A percentile compares a stretch with the other conserved stretches of the same genome.
Conservation (phyloP, 2,113 vertebrate genomes). For the Archilochus colubris region DNA sequence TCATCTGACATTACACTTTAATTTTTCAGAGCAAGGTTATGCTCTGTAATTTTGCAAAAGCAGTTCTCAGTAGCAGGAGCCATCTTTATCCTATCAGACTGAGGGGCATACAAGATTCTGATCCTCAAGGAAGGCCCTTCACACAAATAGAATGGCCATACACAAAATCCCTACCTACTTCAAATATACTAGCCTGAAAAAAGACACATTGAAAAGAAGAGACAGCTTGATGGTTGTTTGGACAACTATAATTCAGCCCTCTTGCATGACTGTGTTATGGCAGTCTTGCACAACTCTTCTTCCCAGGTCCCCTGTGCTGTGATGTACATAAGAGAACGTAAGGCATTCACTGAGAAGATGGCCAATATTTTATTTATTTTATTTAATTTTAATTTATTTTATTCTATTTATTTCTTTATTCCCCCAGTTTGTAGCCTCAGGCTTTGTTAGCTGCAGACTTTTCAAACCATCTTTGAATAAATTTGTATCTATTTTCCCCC, state of each 20-base stretch:
- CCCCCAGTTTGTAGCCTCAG: background rate
- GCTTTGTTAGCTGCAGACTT: background rate
- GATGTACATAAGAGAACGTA: background rate
- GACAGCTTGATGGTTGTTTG: background rate
- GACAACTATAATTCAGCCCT: background rate
- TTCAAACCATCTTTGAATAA: background rate
- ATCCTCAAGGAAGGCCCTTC: background rate
- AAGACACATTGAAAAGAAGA: background rate
- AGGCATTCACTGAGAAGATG: background rate
- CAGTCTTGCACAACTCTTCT: background rate
- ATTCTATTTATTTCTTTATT: background rate
- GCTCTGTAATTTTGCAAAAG: background rate
- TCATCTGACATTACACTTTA: background rate
- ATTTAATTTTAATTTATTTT: background rate
- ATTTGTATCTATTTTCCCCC: background rate
- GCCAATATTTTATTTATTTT: background rate
- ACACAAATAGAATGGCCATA: accelerated
- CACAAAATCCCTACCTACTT: background rate
- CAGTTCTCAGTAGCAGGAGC: background rate
- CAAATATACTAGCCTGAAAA: background rate
- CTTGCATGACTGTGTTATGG: background rate
- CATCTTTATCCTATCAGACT: background rate
- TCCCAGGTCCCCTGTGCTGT: background rate
- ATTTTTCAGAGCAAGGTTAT: background rate
- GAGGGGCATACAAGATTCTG: background rate